Conservation (phyloP, 1,140 invertebrate genomes). For the Triops longicaudatus region DNA sequence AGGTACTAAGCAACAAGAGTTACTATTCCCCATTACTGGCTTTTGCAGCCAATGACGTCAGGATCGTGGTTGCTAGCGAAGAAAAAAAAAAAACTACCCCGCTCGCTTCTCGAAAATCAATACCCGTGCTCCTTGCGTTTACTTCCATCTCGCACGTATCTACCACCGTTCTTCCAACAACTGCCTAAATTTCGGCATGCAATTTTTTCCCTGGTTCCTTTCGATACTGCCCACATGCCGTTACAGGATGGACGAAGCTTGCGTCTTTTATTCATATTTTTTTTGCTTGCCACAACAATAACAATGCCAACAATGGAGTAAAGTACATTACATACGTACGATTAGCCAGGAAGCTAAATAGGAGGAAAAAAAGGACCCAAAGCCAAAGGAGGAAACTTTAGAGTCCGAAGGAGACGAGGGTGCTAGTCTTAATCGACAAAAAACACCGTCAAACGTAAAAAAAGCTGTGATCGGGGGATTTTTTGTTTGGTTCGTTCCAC, state of each 20-base stretch:
- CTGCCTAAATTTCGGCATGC: neutral
- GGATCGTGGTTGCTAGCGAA: neutral
- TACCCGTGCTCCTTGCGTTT: neutral
- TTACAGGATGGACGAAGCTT: neutral
- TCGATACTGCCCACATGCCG: neutral
- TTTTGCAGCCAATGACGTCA: slow-evolving; percentile 17
- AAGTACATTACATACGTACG: neutral
- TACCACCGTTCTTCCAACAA: neutral
- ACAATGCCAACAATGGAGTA: neutral
- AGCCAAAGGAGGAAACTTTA: neutral
- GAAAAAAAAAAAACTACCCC: neutral
- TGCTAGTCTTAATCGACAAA: slow-evolving; percentile 3
- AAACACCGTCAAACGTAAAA: neutral
- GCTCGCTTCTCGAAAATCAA: neutral
- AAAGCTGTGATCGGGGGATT: no score
- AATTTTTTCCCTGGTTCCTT: neutral
- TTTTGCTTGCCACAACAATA: neutral
- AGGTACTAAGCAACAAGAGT: neutral
- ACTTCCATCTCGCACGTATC: neutral
- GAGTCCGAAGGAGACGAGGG: neutral
- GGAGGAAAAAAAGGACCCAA: neutral
- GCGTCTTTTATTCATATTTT: neutral
- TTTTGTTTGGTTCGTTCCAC: neutral
- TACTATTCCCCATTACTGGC: no score
- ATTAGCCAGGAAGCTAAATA: neutral